Percentiles rank a stretch among this genome's conserved stretches.
Evolutionary conservation across 2,797 vertebrate genomes (phyloP).

Genomic region (Dicrostonyx torquatus): DNA sequence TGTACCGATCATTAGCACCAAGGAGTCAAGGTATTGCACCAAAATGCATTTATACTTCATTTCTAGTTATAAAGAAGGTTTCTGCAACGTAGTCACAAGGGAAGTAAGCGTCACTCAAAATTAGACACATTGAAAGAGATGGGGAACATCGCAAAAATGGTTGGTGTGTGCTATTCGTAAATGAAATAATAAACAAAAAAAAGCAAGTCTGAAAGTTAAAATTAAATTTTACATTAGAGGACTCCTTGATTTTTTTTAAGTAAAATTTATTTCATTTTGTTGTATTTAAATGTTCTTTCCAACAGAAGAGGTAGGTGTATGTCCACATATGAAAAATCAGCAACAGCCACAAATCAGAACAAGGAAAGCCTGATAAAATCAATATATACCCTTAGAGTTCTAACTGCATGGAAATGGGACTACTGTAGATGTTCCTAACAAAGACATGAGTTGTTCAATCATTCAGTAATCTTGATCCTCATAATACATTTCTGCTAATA

Average conservation of each 20-base stretch:
- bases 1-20: conserved; percentile 76
- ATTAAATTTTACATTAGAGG: conserved; percentile 80
- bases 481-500: conserved; percentile 83
- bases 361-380: conserved; percentile 83
- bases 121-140: conserved; percentile 70
- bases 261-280: conserved; percentile 85
- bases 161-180: conserved; percentile 68
- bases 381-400: conserved; percentile 76
- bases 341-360: conserved; percentile 85
- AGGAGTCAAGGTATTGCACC: conserved; percentile 77
- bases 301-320: conserved; percentile 89
- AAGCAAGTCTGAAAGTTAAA: conserved; percentile 65
- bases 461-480: conserved; percentile 84
- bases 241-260: conserved; percentile 83
- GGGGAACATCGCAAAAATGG: conserved; percentile 59
- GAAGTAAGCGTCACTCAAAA: conserved; percentile 69
- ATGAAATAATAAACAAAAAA: background rate
- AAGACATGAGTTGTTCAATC: conserved; percentile 82
- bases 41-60: conserved; percentile 58
- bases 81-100: conserved; percentile 69
- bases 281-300: conserved; percentile 83
- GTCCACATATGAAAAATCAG: conserved; percentile 83
- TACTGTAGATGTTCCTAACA: conserved; percentile 75
- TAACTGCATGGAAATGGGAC: conserved; percentile 80
- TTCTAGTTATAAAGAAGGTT: conserved; percentile 76